A percentile compares a stretch with the other conserved stretches of the same genome.
phyloP scores from a whole-genome alignment of 2,113 vertebrate genomes.

The Crotalus helleri region DNA sequence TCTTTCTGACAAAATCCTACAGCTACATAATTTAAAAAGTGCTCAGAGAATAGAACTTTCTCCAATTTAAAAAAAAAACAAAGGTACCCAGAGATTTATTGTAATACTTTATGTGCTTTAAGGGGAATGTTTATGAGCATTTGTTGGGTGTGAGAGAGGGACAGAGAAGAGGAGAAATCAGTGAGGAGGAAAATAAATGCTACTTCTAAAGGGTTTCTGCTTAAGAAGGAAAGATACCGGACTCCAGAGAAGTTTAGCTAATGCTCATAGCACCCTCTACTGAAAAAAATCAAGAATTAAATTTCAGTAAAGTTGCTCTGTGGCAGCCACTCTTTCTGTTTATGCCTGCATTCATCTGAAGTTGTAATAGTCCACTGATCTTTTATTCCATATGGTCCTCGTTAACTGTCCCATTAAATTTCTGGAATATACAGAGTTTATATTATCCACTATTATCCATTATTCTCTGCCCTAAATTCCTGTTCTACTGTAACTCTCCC shows the following conservation, averaged over 20 bases:
- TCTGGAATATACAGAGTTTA: not conserved
- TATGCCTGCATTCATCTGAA: not conserved
- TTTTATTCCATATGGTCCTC: not conserved
- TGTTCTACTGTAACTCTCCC: not conserved
- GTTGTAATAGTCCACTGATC: not conserved
- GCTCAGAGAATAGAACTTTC: not conserved
- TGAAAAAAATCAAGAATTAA: not conserved
- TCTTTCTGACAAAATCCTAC: not conserved
- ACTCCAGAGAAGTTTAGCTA: not conserved
- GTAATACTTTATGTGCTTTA: not conserved
- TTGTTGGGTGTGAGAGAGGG: too few species aligned
- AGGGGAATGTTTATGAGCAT: not conserved
- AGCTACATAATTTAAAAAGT: not conserved
- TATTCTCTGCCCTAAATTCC: not conserved
- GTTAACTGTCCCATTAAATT: not conserved
- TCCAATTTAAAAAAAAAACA: not conserved
- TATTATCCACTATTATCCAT: not conserved
- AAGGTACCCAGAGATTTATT: not conserved
- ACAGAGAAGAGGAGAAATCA: not conserved
- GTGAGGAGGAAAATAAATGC: not conserved
- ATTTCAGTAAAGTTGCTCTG: not conserved
- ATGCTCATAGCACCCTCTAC: slow-evolving; percentile 26
- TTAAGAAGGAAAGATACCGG: not conserved
- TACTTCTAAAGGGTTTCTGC: not conserved
- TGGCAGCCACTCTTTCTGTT: not conserved